phyloP scores from a whole-genome alignment of 2,888 invertebrate species.

The Mongoloraphidia duomilia region DNA sequence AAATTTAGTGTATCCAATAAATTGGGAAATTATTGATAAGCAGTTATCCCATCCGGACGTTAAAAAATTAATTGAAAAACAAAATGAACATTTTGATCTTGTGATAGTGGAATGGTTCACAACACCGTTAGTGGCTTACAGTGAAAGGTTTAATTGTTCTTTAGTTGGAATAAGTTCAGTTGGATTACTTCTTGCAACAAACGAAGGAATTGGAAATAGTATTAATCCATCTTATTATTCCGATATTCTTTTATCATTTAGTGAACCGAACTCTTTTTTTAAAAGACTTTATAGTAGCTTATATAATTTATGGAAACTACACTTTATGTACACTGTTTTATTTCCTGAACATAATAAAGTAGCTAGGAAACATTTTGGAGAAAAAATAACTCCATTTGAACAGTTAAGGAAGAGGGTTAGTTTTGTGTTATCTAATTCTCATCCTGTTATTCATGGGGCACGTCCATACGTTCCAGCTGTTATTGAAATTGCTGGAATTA shows the following conservation, averaged over 20 bases:
- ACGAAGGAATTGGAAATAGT: conserved; percentile 13
- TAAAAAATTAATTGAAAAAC: conserved; percentile 5
- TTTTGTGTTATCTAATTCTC: conserved; percentile 26
- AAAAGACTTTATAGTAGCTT: neutral
- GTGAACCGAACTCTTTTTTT: neutral
- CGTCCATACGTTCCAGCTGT: conserved; percentile 27
- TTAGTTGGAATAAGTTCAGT: conserved; percentile 15
- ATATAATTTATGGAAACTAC: conserved; percentile 3
- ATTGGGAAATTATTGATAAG: conserved; percentile 6
- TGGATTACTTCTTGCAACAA: conserved; percentile 3
- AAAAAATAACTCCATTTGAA: conserved; percentile 4
- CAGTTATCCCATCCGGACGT: conserved; percentile 9
- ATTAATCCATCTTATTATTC: conserved; percentile 12
- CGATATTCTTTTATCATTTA: conserved; percentile 3
- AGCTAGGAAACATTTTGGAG: conserved; percentile 10
- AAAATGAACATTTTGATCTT: conserved; percentile 19
- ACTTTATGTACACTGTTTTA: conserved; percentile 2
- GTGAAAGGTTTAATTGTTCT: conserved; percentile 19
- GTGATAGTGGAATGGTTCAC: conserved; percentile 17
- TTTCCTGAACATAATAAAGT: conserved; percentile 9
- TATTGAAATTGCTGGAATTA: conserved; percentile 27
- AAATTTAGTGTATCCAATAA: neutral
- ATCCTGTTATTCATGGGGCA: conserved; percentile 24
- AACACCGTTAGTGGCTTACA: conserved; percentile 10
- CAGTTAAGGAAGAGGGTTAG: conserved; percentile 18